A percentile compares a stretch with the other conserved stretches of the same genome.
Conservation (phyloP, 2,113 vertebrate genomes). For the Ceyx cyanopectus region DNA sequence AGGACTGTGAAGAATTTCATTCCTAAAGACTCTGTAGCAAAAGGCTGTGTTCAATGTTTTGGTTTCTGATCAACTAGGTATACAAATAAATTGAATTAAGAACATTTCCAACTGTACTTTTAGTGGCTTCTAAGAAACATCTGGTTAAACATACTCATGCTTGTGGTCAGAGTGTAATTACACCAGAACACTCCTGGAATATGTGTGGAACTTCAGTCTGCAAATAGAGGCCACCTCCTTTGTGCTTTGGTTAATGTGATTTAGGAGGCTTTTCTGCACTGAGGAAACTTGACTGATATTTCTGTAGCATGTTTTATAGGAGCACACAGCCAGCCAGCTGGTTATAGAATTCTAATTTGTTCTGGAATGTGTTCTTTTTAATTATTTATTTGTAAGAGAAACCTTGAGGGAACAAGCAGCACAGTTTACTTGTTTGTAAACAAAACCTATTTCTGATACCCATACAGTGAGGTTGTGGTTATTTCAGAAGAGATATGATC, state of each 20-base stretch:
- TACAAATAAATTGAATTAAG: slow-evolving; percentile 57
- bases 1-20: slow-evolving; percentile 37
- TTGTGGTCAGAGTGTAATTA: slow-evolving; percentile 55
- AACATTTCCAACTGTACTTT: slow-evolving; percentile 7
- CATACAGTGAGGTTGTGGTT: neutral
- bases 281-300: slow-evolving; percentile 31
- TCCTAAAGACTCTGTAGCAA: neutral
- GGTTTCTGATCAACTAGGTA: slow-evolving; percentile 63
- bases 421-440: neutral
- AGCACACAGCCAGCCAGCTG: neutral
- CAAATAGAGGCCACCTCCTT: slow-evolving; percentile 29
- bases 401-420: neutral
- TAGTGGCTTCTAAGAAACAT: slow-evolving; percentile 14
- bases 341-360: slow-evolving; percentile 6
- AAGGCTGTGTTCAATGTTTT: slow-evolving; percentile 38
- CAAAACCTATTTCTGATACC: neutral
- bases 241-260: slow-evolving; percentile 36
- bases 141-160: slow-evolving; percentile 42
- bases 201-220: slow-evolving; percentile 24
- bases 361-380: neutral
- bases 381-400: neutral
- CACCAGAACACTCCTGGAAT: slow-evolving; percentile 43
- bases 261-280: slow-evolving; percentile 29
- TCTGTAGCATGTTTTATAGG: slow-evolving; percentile 11
- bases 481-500: neutral